Conservation (phyloP, 2,113 vertebrate genomes). For the Salvelinus fontinalis region DNA sequence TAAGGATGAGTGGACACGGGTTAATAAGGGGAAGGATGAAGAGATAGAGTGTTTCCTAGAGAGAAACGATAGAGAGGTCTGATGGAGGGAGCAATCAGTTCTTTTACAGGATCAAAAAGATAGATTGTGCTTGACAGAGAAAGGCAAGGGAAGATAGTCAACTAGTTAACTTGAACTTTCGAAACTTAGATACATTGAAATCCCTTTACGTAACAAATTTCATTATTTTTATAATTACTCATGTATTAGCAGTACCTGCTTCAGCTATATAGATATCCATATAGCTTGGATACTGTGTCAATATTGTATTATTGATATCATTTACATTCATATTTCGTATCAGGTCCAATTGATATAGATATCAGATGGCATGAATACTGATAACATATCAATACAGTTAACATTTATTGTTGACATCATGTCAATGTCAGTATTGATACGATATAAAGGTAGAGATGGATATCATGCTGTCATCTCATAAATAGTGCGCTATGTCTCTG, state of each 20-base stretch:
- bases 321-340: not conserved
- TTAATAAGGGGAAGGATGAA: conserved; percentile 39
- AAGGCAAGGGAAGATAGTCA: not conserved
- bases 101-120: not conserved
- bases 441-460: not conserved
- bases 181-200: not conserved
- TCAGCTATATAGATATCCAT: not conserved
- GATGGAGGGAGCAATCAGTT: not conserved
- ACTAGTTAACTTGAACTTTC: not conserved
- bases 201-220: not conserved
- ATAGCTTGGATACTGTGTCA: not conserved
- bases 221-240: not conserved
- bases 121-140: not conserved
- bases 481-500: not conserved
- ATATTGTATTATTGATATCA: not conserved
- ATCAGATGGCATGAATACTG: not conserved
- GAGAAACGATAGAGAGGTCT: not conserved
- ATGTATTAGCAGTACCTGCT: not conserved
- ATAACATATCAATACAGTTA: not conserved
- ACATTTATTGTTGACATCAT: not conserved
- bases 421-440: not conserved
- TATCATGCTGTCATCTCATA: not conserved
- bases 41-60: conserved; percentile 1
- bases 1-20: conserved; percentile 16
- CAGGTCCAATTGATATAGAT: not conserved